Evolutionary conservation across 2,113 vertebrate species (phyloP), one percentile per base, ranked within the genome.

Genomic region (Mustela lutreola): DNA sequence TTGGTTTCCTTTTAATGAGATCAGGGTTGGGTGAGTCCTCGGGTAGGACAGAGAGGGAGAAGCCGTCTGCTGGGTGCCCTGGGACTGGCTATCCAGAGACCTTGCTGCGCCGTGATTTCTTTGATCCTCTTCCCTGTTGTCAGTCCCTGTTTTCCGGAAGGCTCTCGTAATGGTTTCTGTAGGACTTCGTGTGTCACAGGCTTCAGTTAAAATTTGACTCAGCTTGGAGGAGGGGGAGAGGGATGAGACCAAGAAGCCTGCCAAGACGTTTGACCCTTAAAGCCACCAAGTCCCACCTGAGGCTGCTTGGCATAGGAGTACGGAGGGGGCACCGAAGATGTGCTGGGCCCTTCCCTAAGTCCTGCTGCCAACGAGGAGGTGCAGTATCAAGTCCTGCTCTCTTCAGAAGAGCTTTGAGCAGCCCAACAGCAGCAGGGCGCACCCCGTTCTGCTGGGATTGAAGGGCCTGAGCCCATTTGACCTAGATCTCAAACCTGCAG

Each of bases 131-230:
- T 19, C 10, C 22, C 76, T 45, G 33, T 82, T 12, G 18, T 89
- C 84, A 26, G 87, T 71, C 12, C 28, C 95, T 65, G 10, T 92
- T 76, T 97, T 98, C 62, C 56, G 90, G 33, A 86, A 94, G 33
- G 79, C 4, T 78, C 93, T 91, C 71, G 0, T 31, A 92, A 82
- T 1, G n/a, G 1, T 36, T 95, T 79, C 65, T 88, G 24, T 93
- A 50, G 53, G 96, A 14, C 33, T 97, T 85, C 70, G 42, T n/a
- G 81, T 79, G 96, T 80, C 42, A 82, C 5, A 96, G 88, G 81
- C 56, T 82, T 88, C 93, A 95, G 93, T 97, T 96, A 28, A 96
- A 92, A 94, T 53, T 45, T 86, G 88, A 56, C 48, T 79, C 4
- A 6, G 9, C 9, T 81, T 67, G 16, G 6, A 12, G 36, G 58